A percentile compares a stretch with the other conserved stretches of the same genome.
phyloP scores from a whole-genome alignment of 2,888 invertebrate genomes.

The Limnephilus rhombicus region DNA sequence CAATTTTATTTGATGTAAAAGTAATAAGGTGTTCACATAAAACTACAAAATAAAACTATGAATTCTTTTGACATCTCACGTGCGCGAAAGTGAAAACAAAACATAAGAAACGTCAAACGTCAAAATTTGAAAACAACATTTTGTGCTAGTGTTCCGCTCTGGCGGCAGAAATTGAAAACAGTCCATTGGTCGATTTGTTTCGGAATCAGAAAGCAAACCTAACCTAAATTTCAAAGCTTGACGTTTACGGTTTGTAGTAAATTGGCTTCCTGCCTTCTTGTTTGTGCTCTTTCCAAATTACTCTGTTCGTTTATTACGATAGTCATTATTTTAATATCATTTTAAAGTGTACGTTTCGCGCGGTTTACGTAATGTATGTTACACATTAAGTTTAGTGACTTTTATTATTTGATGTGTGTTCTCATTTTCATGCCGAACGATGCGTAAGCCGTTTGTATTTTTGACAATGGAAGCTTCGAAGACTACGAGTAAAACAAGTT shows the following conservation, averaged over 20 bases:
- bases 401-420: neutral
- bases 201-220: constrained; percentile 3
- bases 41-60: constrained; percentile 1
- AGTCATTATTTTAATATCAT: neutral
- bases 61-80: constrained; percentile 52
- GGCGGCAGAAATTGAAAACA: constrained; percentile 33
- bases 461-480: constrained; percentile 84
- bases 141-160: constrained; percentile 35
- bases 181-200: neutral
- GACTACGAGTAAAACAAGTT: constrained; percentile 90
- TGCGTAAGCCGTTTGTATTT: constrained; percentile 67
- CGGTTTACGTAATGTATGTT: neutral
- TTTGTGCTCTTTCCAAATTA: neutral
- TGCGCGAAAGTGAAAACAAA: constrained; percentile 39
- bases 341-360: constrained; percentile 8
- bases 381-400: constrained; percentile 3
- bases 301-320: neutral
- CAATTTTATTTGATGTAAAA: neutral
- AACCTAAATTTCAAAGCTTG: constrained; percentile 54
- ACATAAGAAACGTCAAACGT: constrained; percentile 38
- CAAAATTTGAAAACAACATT: constrained; percentile 8
- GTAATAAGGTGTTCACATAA: neutral
- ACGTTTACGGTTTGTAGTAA: constrained; percentile 53
- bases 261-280: neutral
- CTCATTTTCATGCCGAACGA: constrained; percentile 52